Percentiles rank a stretch among this genome's conserved stretches.
Conservation (phyloP, 2,113 vertebrate genomes). For the Heliornis fulica region DNA sequence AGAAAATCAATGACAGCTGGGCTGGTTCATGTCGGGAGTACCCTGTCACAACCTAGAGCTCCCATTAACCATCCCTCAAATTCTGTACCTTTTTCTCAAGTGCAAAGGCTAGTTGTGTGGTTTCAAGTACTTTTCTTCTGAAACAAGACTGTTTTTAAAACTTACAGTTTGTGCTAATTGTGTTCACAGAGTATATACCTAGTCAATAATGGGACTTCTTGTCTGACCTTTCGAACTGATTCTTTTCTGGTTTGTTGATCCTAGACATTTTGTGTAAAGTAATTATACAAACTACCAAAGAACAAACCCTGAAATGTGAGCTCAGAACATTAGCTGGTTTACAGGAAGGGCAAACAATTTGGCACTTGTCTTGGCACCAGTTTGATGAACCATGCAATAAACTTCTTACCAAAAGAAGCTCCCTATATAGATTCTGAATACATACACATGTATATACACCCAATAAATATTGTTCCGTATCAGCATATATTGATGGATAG, state of each 20-base stretch:
- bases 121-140: neutral
- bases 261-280: neutral
- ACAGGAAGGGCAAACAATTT: neutral
- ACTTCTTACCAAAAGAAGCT: neutral
- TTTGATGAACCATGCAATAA: neutral
- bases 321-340: neutral
- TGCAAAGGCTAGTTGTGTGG: neutral
- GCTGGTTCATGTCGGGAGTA: neutral
- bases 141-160: neutral
- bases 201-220: conserved; percentile 32
- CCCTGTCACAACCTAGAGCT: neutral
- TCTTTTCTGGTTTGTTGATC: conserved; percentile 6
- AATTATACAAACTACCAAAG: neutral
- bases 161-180: neutral
- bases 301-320: neutral
- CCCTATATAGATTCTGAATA: neutral
- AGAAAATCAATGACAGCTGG: neutral
- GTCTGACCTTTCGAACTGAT: neutral
- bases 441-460: neutral
- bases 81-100: neutral
- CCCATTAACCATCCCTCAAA: neutral
- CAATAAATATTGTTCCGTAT: neutral
- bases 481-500: neutral
- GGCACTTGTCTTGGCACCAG: neutral
- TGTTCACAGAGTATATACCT: neutral